Evolutionary conservation across 2,797 vertebrate species (phyloP).

Genomic region (Gobio occitaniae): DNA sequence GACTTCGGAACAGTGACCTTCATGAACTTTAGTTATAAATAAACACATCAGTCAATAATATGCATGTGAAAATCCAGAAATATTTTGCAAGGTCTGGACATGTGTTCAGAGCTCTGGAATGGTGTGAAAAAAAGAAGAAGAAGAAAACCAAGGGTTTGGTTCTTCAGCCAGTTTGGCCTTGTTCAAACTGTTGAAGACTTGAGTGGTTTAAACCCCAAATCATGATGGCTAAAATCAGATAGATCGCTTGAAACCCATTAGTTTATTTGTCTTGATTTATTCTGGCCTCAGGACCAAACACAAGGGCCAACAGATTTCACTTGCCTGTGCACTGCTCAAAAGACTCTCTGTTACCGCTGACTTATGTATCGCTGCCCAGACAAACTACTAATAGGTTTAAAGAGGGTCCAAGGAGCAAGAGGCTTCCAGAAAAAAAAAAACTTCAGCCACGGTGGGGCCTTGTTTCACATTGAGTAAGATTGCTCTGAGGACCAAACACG

Average conservation of each 20-base stretch:
- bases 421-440: background rate
- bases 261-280: constrained; percentile 35
- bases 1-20: too few species aligned
- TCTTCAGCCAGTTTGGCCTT: background rate
- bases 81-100: background rate
- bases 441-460: background rate
- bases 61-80: background rate
- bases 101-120: background rate
- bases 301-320: constrained; percentile 40
- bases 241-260: background rate
- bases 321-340: constrained; percentile 45
- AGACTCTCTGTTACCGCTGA: constrained; percentile 49
- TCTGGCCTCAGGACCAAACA: constrained; percentile 52
- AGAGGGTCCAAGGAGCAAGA: constrained; percentile 2
- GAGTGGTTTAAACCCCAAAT: background rate
- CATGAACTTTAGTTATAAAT: background rate
- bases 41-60: background rate
- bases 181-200: background rate
- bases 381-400: constrained; percentile 45
- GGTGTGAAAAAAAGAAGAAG: background rate
- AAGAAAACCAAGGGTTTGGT: background rate
- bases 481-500: background rate
- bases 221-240: background rate
- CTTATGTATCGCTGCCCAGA: constrained; percentile 34
- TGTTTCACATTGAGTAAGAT: constrained; percentile 15